These are phyloP conservation scores for Trichomycterus rosablanca DNA, from an alignment of 2,113 vertebrate genomes.

Conservation along the genomic window DNA sequence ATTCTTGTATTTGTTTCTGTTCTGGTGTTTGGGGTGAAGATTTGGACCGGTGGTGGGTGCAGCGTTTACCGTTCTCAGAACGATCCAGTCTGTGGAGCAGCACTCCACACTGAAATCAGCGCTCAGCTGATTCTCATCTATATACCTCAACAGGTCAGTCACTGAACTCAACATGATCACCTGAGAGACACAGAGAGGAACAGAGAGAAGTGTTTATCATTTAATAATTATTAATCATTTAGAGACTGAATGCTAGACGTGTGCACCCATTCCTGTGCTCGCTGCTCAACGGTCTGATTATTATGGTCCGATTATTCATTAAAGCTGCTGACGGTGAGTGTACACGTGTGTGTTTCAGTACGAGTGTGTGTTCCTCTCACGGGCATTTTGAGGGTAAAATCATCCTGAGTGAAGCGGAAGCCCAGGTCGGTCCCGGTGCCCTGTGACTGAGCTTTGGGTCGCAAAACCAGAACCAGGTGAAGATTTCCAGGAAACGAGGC, in stretches of 20 bases:
- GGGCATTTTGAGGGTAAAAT: constrained; percentile 92
- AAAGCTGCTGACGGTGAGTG: not conserved
- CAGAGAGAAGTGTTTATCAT: not conserved
- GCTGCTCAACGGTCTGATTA: no score
- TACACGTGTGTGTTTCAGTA: not conserved
- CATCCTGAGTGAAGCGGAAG: constrained; percentile 92
- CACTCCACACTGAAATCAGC: constrained; percentile 89
- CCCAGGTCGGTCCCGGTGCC: constrained; percentile 88
- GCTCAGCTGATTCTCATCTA: constrained; percentile 88
- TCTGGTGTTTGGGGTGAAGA: not conserved
- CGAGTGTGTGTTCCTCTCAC: constrained; percentile 57
- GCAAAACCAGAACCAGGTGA: constrained; percentile 88
- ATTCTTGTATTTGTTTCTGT: not conserved
- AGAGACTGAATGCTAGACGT: no score
- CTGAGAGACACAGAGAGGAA: constrained; percentile 53
- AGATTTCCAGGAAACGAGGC: constrained; percentile 90
- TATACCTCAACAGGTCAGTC: constrained; percentile 87
- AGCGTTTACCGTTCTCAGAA: constrained; percentile 81
- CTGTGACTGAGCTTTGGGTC: constrained; percentile 78
- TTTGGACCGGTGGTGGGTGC: not conserved
- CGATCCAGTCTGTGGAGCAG: constrained; percentile 89
- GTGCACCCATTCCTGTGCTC: no score
- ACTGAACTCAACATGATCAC: constrained; percentile 96
- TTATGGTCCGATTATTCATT: no score
- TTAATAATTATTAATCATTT: no score